Evolutionary conservation across 2,113 vertebrate genomes (phyloP).

Genomic region (Prunella himalayana): DNA sequence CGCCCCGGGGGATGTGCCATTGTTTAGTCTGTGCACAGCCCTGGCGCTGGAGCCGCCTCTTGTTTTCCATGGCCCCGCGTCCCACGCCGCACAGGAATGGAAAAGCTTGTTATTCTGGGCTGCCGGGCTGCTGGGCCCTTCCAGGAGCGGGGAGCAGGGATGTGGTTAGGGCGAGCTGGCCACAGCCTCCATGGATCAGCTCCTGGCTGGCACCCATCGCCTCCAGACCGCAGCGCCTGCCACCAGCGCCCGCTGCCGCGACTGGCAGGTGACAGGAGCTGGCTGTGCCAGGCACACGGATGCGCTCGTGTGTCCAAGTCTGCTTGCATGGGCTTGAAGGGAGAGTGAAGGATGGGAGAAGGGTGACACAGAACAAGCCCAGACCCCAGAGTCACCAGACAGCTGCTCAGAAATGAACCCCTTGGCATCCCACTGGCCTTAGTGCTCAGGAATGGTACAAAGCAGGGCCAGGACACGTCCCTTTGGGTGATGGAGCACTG

Average conservation of each 20-base stretch:
- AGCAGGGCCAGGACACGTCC: not conserved
- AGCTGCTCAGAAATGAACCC: not conserved
- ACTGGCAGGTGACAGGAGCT: not conserved
- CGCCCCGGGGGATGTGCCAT: not conserved
- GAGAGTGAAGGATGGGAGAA: not conserved
- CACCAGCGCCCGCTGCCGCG: not conserved
- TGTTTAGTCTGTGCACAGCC: slow-evolving; percentile 16
- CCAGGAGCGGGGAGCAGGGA: not conserved
- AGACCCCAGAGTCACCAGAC: not conserved
- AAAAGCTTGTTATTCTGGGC: slow-evolving; percentile 60
- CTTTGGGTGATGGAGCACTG: not conserved
- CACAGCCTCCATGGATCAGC: not conserved
- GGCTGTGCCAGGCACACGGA: fast-evolving
- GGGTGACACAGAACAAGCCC: not conserved
- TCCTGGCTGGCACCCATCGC: not conserved
- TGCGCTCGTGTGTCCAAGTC: fast-evolving
- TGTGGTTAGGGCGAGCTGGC: not conserved
- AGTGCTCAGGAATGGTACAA: fast-evolving
- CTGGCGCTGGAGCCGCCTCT: not conserved
- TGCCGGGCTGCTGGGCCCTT: not conserved
- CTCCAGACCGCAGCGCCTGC: not conserved
- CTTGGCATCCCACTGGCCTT: not conserved
- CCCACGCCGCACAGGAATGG: not conserved
- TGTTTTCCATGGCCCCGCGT: slow-evolving; percentile 25
- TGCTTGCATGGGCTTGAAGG: not conserved